Percentiles rank a stretch among this genome's conserved stretches.
phyloP scores from a whole-genome alignment of 2,113 vertebrate species.

The Pomatorhinus ruficollis region DNA sequence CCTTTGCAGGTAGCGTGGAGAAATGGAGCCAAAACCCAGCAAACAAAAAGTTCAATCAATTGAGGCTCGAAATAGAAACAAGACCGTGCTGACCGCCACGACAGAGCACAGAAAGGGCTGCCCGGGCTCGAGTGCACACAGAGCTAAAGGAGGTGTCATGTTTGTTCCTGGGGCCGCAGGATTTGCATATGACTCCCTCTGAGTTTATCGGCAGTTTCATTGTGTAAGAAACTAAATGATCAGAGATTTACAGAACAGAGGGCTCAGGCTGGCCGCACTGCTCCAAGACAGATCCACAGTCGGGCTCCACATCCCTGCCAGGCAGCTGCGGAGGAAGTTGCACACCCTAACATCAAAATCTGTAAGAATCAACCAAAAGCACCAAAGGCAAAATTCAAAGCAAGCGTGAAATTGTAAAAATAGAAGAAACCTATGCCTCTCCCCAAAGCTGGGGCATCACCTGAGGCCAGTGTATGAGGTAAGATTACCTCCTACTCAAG shows the following conservation, averaged over 20 bases:
- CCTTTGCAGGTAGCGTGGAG: neutral
- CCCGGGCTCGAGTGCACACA: neutral
- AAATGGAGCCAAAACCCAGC: neutral
- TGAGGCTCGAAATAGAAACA: neutral
- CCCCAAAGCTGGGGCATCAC: neutral
- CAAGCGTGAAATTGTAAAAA: neutral
- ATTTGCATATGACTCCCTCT: neutral
- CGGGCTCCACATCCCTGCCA: neutral
- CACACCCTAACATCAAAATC: neutral
- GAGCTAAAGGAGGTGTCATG: neutral
- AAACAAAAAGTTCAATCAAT: neutral
- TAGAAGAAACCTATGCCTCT: neutral
- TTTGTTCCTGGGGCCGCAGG: neutral
- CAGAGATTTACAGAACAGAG: neutral
- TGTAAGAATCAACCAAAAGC: neutral
- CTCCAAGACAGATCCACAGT: neutral
- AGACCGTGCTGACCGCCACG: neutral
- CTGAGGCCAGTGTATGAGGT: fast-evolving
- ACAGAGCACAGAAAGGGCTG: neutral
- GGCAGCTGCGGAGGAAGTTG: neutral
- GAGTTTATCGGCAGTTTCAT: neutral
- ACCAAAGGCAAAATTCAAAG: neutral
- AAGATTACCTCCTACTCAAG: neutral
- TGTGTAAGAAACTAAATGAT: neutral
- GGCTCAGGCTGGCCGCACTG: neutral